Evolutionary conservation across 1,140 invertebrate species (phyloP).

Genomic region (Acyrthosiphon pisum): DNA sequence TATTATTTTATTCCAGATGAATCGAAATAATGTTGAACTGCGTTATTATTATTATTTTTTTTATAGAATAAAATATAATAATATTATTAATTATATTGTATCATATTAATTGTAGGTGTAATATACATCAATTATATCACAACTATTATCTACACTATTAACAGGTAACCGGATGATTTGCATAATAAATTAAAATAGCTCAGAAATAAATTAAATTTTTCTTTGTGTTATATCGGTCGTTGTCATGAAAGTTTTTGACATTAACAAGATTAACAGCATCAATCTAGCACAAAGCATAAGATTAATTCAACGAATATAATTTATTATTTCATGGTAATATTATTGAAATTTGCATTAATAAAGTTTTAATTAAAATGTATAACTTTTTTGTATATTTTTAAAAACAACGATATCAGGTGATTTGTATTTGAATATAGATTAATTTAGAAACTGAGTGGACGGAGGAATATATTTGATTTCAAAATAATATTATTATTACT

Average conservation of each 20-base stretch:
- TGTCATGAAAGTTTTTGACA: slow-evolving; percentile 2
- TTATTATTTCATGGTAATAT: slow-evolving; percentile 14
- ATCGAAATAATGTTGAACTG: background rate
- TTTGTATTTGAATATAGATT: background rate
- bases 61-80: background rate
- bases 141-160: background rate
- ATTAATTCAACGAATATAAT: slow-evolving; percentile 10
- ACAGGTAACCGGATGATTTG: background rate
- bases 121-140: background rate
- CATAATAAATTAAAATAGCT: slow-evolving; percentile 8
- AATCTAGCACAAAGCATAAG: slow-evolving; percentile 4
- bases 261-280: slow-evolving; percentile 17
- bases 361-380: background rate
- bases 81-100: background rate
- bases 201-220: background rate
- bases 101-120: background rate
- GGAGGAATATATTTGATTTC: no score
- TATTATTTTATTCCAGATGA: background rate
- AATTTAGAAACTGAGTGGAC: background rate
- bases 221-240: background rate
- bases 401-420: background rate
- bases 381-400: background rate
- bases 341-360: slow-evolving; percentile 5
- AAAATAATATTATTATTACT: background rate
- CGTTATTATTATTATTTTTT: background rate